Percentiles rank a stretch among this genome's conserved stretches.
These are phyloP conservation scores for Arge pagana DNA, from an alignment of 2,888 invertebrate species.

Conservation along the genomic window DNA sequence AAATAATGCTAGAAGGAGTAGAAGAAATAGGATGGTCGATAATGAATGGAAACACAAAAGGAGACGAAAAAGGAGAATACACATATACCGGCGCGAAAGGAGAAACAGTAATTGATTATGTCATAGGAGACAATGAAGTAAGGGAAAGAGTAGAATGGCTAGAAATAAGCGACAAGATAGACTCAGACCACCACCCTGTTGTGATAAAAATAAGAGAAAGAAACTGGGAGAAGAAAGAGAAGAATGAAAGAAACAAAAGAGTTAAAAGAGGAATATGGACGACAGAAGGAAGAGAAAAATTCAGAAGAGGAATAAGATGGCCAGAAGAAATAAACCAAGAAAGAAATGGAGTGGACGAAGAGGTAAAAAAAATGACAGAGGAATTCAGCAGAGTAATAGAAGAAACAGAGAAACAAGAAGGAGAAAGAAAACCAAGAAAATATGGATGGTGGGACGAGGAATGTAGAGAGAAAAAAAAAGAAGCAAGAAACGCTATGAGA, in stretches of 20 bases:
- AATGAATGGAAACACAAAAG: too few species aligned
- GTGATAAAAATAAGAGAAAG: slow-evolving; percentile 8
- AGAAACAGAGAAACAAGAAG: not conserved
- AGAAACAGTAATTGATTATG: not conserved
- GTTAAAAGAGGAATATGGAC: too few species aligned
- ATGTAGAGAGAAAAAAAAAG: too few species aligned
- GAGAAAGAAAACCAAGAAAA: not conserved
- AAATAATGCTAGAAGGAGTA: too few species aligned
- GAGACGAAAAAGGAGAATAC: too few species aligned
- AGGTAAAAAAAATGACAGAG: not conserved
- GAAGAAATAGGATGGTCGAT: too few species aligned
- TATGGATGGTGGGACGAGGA: not conserved
- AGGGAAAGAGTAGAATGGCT: slow-evolving; percentile 25
- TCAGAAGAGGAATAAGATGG: not conserved
- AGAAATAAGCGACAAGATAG: slow-evolving; percentile 4
- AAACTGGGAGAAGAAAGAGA: not conserved
- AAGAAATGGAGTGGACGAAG: not conserved
- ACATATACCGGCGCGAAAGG: not conserved
- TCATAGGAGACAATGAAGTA: slow-evolving; percentile 10
- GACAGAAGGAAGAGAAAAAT: not conserved
- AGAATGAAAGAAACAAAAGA: not conserved
- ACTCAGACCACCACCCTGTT: slow-evolving; percentile 19
- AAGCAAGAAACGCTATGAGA: too few species aligned
- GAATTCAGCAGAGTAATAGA: not conserved
- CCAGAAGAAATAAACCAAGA: not conserved